These are phyloP conservation scores for Chironomus riparius DNA, from an alignment of 2,888 invertebrate species.

Conservation along the genomic window DNA sequence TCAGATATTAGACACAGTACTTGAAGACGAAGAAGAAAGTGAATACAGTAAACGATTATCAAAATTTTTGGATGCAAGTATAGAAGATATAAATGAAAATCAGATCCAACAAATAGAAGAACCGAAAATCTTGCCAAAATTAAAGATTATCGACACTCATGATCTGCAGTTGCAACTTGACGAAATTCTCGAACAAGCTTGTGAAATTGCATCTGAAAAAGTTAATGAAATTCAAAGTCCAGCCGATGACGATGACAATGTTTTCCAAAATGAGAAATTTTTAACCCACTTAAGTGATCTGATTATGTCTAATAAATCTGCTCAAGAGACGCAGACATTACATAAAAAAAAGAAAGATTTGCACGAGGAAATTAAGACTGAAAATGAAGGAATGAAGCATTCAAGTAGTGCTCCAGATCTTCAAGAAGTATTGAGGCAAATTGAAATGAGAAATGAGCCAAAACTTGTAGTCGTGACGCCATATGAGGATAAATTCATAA, in stretches of 20 bases:
- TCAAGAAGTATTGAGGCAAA: background rate
- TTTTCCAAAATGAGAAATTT: slow-evolving; percentile 17
- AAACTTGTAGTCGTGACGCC: background rate
- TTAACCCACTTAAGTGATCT: slow-evolving; percentile 11
- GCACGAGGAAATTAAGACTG: background rate
- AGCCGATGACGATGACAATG: background rate
- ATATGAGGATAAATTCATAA: slow-evolving; percentile 25
- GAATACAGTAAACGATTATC: background rate
- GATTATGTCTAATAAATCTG: background rate
- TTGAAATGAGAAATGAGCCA: background rate
- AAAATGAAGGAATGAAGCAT: slow-evolving; percentile 4
- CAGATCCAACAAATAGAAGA: background rate
- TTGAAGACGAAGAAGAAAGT: slow-evolving; percentile 34
- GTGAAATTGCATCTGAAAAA: background rate
- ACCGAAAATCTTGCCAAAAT: no score
- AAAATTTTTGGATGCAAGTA: background rate
- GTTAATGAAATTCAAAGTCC: no score
- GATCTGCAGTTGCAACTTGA: background rate
- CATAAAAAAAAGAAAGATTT: background rate
- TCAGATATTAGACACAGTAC: slow-evolving; percentile 38
- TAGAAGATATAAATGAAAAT: background rate
- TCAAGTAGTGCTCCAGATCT: slow-evolving; percentile 17
- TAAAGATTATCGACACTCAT: background rate
- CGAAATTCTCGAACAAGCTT: background rate
- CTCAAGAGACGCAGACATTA: background rate